Conservation (phyloP, 2,888 invertebrate species). For the Hipparchia sbordonii region DNA sequence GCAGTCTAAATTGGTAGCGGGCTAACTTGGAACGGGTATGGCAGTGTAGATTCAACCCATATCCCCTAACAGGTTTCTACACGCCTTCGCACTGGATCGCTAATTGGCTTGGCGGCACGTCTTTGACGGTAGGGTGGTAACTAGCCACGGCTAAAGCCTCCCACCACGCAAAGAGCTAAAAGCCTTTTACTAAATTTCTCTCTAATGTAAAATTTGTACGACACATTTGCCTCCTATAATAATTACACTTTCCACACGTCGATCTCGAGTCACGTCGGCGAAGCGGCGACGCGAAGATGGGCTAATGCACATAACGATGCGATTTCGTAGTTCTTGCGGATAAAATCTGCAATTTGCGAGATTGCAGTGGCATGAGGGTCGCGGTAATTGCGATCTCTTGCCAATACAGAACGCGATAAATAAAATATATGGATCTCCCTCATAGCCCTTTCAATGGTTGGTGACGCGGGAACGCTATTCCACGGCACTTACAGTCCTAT, state of each 20-base stretch:
- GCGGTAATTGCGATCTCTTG: conserved; percentile 70
- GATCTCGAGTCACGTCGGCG: conserved; percentile 44
- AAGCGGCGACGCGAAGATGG: conserved; percentile 54
- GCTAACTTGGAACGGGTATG: too few relatives aligned
- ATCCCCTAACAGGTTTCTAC: too few relatives aligned
- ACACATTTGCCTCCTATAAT: conserved; percentile 36
- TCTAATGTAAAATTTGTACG: conserved; percentile 25
- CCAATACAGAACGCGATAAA: conserved; percentile 65
- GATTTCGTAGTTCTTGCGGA: conserved; percentile 71
- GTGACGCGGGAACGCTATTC: conserved; percentile 21
- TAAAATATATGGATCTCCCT: conserved; percentile 65
- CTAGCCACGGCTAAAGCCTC: too few relatives aligned
- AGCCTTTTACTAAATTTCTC: conserved; percentile 24
- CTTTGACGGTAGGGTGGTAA: too few relatives aligned
- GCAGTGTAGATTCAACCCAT: too few relatives aligned
- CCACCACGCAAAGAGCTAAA: background rate
- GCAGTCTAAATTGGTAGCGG: too few relatives aligned
- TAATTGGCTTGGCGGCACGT: too few relatives aligned
- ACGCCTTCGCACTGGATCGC: too few relatives aligned
- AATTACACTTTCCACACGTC: conserved; percentile 43
- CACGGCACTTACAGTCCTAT: too few relatives aligned
- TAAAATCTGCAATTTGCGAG: conserved; percentile 75
- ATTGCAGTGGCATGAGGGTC: conserved; percentile 72
- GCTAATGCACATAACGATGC: conserved; percentile 67
- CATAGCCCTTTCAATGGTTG: conserved; percentile 39